A percentile compares a stretch with the other conserved stretches of the same genome.
Evolutionary conservation across 1,140 invertebrate species (phyloP).

Genomic region (Nasonia giraulti): DNA sequence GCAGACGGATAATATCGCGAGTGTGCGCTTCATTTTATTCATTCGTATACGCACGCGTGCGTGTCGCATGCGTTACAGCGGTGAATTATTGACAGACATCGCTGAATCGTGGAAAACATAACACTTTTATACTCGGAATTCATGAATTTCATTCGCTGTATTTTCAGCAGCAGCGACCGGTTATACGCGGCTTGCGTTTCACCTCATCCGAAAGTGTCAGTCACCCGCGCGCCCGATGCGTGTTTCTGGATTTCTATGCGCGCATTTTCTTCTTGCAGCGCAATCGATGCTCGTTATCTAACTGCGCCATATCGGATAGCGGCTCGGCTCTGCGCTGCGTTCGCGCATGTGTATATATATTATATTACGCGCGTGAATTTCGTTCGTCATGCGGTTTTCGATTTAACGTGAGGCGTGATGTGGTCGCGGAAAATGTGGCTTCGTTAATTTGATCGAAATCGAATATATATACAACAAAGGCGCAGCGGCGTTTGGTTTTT

Average conservation of each 20-base stretch:
- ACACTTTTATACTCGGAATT: not conserved
- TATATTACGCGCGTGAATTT: not conserved
- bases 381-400: not conserved
- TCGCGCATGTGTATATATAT: not conserved
- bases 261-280: conserved; percentile 25
- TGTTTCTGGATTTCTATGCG: not conserved
- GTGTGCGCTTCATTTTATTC: not conserved
- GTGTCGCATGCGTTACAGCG: not conserved
- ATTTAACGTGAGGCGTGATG: too few species aligned
- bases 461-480: not conserved
- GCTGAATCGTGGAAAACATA: conserved; percentile 6
- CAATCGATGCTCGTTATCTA: conserved; percentile 26
- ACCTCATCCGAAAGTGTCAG: conserved; percentile 6
- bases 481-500: not conserved
- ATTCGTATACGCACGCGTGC: not conserved
- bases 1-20: too few species aligned
- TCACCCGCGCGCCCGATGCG: not conserved
- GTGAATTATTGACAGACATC: conserved; percentile 10
- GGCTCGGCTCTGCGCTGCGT: not conserved
- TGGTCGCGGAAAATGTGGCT: too few species aligned
- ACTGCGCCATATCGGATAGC: not conserved
- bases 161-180: conserved; percentile 1
- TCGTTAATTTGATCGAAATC: too few species aligned
- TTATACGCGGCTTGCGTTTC: conserved; percentile 30
- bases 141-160: conserved; percentile 29